Conservation (phyloP, 2,797 vertebrate genomes). For the Avahi laniger region DNA sequence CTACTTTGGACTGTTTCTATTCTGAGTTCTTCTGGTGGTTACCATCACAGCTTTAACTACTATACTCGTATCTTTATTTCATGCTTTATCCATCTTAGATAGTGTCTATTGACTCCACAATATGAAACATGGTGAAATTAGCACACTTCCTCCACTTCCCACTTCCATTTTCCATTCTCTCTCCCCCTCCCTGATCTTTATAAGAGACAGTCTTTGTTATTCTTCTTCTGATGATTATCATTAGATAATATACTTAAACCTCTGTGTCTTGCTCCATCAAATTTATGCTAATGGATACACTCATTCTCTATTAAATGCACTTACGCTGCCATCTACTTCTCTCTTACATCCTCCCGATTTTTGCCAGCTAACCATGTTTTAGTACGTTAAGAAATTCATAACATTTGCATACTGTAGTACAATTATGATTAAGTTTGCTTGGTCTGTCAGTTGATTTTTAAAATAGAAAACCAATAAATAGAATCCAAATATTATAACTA, state of each 20-base stretch:
- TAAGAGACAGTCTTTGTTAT: neutral
- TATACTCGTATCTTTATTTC: neutral
- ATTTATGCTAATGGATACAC: neutral
- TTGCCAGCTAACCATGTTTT: neutral
- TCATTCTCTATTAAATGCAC: neutral
- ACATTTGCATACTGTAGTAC: neutral
- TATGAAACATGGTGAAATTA: neutral
- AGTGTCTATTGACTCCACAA: neutral
- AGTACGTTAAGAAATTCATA: neutral
- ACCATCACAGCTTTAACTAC: neutral
- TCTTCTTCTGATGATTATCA: slow-evolving; percentile 17
- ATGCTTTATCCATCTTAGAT: neutral
- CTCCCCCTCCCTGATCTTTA: neutral
- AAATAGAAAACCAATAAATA: neutral
- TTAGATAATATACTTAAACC: slow-evolving; percentile 6
- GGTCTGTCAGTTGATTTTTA: neutral
- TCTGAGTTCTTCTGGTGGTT: neutral
- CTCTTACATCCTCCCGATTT: neutral
- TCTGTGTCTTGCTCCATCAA: neutral
- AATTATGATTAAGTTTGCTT: neutral
- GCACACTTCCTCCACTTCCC: neutral
- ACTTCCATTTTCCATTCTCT: neutral
- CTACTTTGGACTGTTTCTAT: neutral
- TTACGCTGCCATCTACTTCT: neutral
- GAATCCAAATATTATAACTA: neutral